phyloP scores from a whole-genome alignment of 2,797 vertebrate genomes.

The Notoglanidium macrostoma region DNA sequence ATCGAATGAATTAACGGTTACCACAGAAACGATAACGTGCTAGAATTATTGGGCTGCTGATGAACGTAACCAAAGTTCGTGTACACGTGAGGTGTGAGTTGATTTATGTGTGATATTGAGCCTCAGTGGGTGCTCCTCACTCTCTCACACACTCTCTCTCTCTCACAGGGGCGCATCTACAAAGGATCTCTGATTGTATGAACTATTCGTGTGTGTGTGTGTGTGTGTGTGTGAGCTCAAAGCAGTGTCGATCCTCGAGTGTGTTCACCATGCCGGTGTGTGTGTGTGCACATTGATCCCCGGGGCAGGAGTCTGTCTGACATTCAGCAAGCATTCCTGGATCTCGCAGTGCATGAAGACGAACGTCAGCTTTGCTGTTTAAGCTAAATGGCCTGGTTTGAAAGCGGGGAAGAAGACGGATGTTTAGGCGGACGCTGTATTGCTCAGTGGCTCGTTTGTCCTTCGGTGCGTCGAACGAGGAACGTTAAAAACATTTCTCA shows the following conservation, averaged over 20 bases:
- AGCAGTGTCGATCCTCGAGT: neutral
- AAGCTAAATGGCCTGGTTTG: neutral
- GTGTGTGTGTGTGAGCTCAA: neutral
- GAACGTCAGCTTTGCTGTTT: neutral
- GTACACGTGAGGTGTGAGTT: constrained; percentile 7
- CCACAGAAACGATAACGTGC: neutral
- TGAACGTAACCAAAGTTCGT: neutral
- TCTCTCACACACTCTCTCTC: neutral
- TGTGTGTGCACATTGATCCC: neutral
- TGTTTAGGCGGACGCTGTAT: neutral
- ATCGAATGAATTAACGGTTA: neutral
- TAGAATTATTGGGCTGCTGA: neutral
- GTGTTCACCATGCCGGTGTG: neutral
- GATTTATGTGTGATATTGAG: constrained; percentile 44
- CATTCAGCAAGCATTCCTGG: neutral
- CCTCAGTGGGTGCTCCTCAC: neutral
- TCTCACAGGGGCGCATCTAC: neutral
- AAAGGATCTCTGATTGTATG: neutral
- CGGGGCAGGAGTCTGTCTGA: neutral
- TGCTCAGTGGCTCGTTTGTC: neutral
- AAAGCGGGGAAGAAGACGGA: neutral
- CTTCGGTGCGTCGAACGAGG: neutral
- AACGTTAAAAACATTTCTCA: neutral
- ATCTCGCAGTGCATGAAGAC: neutral
- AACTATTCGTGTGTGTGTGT: neutral